phyloP scores from a whole-genome alignment of 2,797 vertebrate genomes.

The Melanotaenia nigrans region DNA sequence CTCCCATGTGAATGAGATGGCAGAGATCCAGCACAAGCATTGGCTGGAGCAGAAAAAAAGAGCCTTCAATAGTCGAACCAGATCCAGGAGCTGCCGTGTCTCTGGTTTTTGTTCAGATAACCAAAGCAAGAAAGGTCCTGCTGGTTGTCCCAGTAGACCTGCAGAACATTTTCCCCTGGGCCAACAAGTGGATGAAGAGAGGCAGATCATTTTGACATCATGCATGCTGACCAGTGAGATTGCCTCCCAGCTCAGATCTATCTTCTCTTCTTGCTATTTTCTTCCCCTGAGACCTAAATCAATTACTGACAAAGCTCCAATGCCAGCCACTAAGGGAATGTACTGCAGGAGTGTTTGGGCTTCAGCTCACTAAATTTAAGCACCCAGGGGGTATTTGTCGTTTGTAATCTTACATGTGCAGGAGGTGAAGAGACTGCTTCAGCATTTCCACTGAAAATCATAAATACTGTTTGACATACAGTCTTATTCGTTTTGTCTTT shows the following conservation, averaged over 20 bases:
- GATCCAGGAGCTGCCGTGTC: slow-evolving; percentile 20
- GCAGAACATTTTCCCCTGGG: not conserved
- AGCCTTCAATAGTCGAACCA: not conserved
- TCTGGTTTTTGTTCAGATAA: slow-evolving; percentile 19
- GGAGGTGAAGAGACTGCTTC: slow-evolving; percentile 30
- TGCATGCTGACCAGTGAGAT: slow-evolving; percentile 33
- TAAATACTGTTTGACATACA: not conserved
- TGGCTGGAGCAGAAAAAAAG: slow-evolving; percentile 43
- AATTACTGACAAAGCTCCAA: slow-evolving; percentile 50
- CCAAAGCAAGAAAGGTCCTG: slow-evolving; percentile 5
- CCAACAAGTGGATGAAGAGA: slow-evolving; percentile 14
- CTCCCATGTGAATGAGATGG: slow-evolving; percentile 48
- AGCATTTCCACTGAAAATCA: slow-evolving; percentile 36
- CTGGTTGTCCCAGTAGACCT: slow-evolving; percentile 5
- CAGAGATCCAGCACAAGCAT: slow-evolving; percentile 47
- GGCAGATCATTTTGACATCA: slow-evolving; percentile 28
- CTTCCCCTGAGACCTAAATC: slow-evolving; percentile 54
- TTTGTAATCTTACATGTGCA: slow-evolving; percentile 53
- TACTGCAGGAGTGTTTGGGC: slow-evolving; percentile 23
- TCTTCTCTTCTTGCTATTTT: slow-evolving; percentile 21
- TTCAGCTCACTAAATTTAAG: slow-evolving; percentile 47
- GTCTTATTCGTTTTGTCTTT: not conserved
- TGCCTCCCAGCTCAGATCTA: slow-evolving; percentile 10
- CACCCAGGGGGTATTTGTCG: slow-evolving; percentile 36
- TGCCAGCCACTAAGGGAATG: slow-evolving; percentile 19